These are phyloP conservation scores for Chirona hameri DNA, from an alignment of 2,888 invertebrate species.

Conservation along the genomic window DNA sequence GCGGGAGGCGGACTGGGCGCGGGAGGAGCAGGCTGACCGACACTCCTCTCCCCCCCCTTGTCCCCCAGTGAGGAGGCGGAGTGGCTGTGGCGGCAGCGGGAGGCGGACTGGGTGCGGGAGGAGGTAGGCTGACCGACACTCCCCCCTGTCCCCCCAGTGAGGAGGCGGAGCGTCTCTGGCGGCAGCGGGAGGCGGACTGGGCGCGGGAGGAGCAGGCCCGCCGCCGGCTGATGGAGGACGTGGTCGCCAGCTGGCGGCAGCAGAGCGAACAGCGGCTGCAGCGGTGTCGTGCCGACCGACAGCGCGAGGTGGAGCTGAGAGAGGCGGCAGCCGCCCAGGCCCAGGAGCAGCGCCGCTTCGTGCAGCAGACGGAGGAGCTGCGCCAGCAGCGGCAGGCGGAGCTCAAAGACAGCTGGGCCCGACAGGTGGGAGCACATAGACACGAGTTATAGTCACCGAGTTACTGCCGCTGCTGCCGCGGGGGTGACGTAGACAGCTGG, in stretches of 20 bases:
- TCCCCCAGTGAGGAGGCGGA: not conserved
- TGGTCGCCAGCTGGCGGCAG: constrained; percentile 35
- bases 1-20: constrained; percentile 37
- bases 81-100: constrained; percentile 35
- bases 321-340: constrained; percentile 6
- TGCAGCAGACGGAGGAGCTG: not conserved
- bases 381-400: not conserved
- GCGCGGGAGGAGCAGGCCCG: constrained; percentile 38
- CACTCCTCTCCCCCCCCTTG: not conserved
- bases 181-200: constrained; percentile 36
- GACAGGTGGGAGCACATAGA: not conserved
- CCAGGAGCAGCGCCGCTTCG: not conserved
- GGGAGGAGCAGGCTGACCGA: constrained; percentile 36
- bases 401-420: not conserved
- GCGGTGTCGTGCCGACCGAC: not conserved
- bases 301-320: not conserved
- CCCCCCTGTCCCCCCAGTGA: constrained; percentile 31
- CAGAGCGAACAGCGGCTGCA: constrained; percentile 33
- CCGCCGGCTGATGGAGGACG: constrained; percentile 37
- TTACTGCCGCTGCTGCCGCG: no score
- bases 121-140: constrained; percentile 13
- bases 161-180: constrained; percentile 38
- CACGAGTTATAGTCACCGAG: no score
- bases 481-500: no score
- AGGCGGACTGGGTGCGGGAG: constrained; percentile 38